Evolutionary conservation across 2,888 invertebrate species (phyloP), one percentile per base, ranked within the genome.

Genomic region (Drosophila lutescens): DNA sequence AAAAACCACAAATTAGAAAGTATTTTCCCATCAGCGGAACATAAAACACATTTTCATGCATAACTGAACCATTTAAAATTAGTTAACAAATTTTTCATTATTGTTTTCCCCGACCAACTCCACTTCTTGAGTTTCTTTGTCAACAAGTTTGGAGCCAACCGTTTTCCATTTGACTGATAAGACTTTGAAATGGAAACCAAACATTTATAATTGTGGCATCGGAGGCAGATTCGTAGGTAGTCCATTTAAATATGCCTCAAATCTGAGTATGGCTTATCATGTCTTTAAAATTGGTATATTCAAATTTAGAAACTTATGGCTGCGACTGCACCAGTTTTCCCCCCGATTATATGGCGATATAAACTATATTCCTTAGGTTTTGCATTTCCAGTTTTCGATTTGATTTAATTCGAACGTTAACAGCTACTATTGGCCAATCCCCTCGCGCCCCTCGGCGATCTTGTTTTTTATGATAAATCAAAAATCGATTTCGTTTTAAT

Each of bases 61-160:
- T 70, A 76, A 74, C 71, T 84, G 78, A 79, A 82, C 77, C 80
- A 79, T 86, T 87, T 87, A 70, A 40, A 17, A 72, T 67, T 79
- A 78, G 82, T 85, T 78, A 75, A 75, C 83, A 63, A 82, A 84
- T 84, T 82, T 79, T 75, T 87, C 83, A 84, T 79, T 76, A 79
- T 82, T 82, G 56, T 17, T 40, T 54, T 49, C 40, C 4, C 8
- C 7, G 17, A n/a, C 3, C 30, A 30, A 30, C 30, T 7, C 30
- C 30, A 30, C 30, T 30, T 30, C 8, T 30, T 8, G 30, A 8
- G 10, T 44, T 53, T 60, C 17, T 20, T 10, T n/a, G 43, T n/a
- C 43, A 36, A 55, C 12, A 30, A 30, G 30, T 30, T 30, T 30
- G 30, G 30, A 8, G 4, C 15, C 26, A 34, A 57, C 26, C 61